Conservation (phyloP, 2,113 vertebrate species). For the Bufo bufo region DNA sequence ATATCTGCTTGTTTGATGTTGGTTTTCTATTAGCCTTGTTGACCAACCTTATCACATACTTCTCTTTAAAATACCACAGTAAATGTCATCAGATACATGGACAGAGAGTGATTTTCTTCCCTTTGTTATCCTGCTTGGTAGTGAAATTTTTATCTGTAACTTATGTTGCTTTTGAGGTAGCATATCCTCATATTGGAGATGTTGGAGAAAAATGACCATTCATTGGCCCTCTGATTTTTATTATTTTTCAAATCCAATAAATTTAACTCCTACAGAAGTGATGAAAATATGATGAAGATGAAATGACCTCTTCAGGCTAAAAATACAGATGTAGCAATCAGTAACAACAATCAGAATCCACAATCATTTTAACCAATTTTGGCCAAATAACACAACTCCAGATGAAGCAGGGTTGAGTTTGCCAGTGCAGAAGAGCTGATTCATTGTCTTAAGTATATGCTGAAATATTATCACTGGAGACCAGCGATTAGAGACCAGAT, state of each 20-base stretch:
- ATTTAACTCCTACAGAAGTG: not conserved
- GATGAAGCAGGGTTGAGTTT: too few species aligned
- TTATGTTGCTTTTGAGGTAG: not conserved
- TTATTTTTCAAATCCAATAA: not conserved
- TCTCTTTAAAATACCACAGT: not conserved
- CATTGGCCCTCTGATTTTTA: too few species aligned
- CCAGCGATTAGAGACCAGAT: too few species aligned
- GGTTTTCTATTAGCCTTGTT: not conserved
- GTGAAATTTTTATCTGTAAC: not conserved
- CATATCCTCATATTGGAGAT: not conserved
- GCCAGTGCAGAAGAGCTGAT: too few species aligned
- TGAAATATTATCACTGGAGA: too few species aligned
- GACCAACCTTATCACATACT: conserved; percentile 19
- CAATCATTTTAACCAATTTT: too few species aligned
- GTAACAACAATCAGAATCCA: too few species aligned
- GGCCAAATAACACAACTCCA: too few species aligned
- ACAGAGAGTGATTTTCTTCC: not conserved
- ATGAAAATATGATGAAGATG: too few species aligned
- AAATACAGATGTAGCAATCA: too few species aligned
- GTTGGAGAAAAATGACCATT: not conserved
- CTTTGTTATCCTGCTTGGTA: not conserved
- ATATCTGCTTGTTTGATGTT: conserved; percentile 8
- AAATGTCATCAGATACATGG: conserved; percentile 9
- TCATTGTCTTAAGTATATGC: too few species aligned
- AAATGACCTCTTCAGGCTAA: too few species aligned